Percentiles rank a stretch among this genome's conserved stretches.
Conservation (phyloP, 2,797 vertebrate species). For the Syndactyla subalaris region DNA sequence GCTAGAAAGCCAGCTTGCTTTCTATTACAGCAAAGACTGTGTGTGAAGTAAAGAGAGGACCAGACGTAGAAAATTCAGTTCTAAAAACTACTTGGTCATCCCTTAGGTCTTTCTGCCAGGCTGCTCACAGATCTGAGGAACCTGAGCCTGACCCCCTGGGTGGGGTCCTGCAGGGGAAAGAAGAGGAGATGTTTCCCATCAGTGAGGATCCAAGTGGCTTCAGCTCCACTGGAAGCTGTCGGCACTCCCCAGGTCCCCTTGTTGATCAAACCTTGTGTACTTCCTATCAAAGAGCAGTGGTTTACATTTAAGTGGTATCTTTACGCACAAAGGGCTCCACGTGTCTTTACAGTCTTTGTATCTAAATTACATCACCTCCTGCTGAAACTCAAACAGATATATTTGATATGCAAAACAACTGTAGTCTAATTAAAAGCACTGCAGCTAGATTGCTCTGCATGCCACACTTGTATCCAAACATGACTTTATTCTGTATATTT, state of each 20-base stretch:
- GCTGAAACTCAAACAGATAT: constrained; percentile 26
- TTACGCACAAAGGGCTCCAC: neutral
- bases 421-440: constrained; percentile 48
- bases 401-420: constrained; percentile 45
- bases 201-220: neutral
- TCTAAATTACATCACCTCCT: constrained; percentile 31
- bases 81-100: neutral
- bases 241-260: neutral
- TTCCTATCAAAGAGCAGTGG: constrained; percentile 2
- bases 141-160: fast-evolving
- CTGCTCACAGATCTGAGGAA: neutral
- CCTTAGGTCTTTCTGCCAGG: neutral
- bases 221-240: neutral
- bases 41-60: neutral
- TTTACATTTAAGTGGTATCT: neutral
- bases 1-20: neutral
- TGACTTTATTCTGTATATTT: neutral
- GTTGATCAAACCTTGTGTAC: neutral
- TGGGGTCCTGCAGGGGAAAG: neutral
- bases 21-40: neutral
- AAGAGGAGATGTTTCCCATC: neutral
- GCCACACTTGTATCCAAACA: neutral
- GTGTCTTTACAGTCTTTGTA: neutral
- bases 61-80: neutral
- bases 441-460: neutral